These are phyloP conservation scores for Orbicella faveolata DNA, from an alignment of 64 coral and sea anemone genomes.

Conservation along the genomic window DNA sequence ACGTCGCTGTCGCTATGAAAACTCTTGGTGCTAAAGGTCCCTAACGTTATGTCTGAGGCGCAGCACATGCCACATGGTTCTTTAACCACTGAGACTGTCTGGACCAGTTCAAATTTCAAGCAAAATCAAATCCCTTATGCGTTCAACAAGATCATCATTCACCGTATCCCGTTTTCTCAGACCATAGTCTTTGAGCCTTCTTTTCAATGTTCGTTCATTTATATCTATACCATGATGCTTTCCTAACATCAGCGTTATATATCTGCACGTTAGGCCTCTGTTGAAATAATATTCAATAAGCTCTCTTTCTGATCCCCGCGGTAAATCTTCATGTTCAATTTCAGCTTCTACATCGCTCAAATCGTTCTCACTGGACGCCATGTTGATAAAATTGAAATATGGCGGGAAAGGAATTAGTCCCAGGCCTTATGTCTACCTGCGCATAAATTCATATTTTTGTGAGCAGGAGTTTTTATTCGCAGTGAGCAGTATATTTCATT, in stretches of 20 bases:
- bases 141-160: slow-evolving; percentile 42
- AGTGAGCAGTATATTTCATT: slow-evolving; percentile 5
- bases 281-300: slow-evolving; percentile 64
- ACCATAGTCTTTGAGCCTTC: slow-evolving; percentile 63
- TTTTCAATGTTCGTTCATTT: slow-evolving; percentile 60
- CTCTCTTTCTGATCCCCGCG: slow-evolving; percentile 62
- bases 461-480: slow-evolving; percentile 35
- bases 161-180: slow-evolving; percentile 55
- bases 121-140: slow-evolving; percentile 41
- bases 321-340: slow-evolving; percentile 12
- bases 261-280: slow-evolving; percentile 2
- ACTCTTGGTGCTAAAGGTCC: too few species aligned
- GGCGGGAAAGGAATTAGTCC: not conserved
- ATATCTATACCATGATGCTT: slow-evolving; percentile 60
- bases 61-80: slow-evolving; percentile 62
- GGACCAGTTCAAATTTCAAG: slow-evolving; percentile 53
- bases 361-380: not conserved
- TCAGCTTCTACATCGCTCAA: slow-evolving; percentile 3
- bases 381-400: slow-evolving; percentile 11
- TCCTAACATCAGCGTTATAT: slow-evolving; percentile 41
- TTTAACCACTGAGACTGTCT: slow-evolving; percentile 43
- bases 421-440: slow-evolving; percentile 1
- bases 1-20: too few species aligned
- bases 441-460: slow-evolving; percentile 5
- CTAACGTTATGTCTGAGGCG: slow-evolving; percentile 64